phyloP scores from a whole-genome alignment of 2,113 vertebrate species.

The Myrmecophaga tridactyla region DNA sequence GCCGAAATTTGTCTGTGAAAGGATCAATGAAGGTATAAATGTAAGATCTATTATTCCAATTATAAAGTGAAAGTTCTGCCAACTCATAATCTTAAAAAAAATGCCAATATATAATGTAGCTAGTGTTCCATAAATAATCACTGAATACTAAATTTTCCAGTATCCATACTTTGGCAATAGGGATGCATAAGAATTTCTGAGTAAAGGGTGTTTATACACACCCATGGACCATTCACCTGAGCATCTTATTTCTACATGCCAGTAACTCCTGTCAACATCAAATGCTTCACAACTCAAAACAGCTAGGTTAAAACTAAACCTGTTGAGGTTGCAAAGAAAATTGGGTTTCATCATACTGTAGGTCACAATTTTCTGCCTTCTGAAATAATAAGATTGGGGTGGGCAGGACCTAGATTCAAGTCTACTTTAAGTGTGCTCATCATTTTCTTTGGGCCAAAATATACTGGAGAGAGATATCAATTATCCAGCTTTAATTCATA shows the following conservation, averaged over 20 bases:
- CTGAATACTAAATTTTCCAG: too few relatives aligned
- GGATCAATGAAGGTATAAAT: too few relatives aligned
- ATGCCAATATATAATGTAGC: too few relatives aligned
- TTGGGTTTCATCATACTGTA: slow-evolving; percentile 40
- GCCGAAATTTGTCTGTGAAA: too few relatives aligned
- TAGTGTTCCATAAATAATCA: too few relatives aligned
- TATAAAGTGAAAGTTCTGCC: too few relatives aligned
- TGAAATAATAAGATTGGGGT: too few relatives aligned
- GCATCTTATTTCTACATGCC: slow-evolving; percentile 38
- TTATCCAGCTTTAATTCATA: background rate
- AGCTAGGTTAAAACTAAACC: slow-evolving; percentile 43
- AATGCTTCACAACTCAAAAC: slow-evolving; percentile 54
- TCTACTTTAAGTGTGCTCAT: background rate
- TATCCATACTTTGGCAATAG: too few relatives aligned
- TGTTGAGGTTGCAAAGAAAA: slow-evolving; percentile 20
- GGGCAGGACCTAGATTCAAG: slow-evolving; percentile 39
- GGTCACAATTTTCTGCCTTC: slow-evolving; percentile 34
- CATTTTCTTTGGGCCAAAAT: background rate
- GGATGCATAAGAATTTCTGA: too few relatives aligned
- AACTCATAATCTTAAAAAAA: too few relatives aligned
- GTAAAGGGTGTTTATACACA: too few relatives aligned
- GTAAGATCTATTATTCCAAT: too few relatives aligned
- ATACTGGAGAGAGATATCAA: background rate
- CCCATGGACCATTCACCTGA: slow-evolving; percentile 52
- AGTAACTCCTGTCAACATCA: background rate